Evolutionary conservation across 2,113 vertebrate species (phyloP), one percentile per base, ranked within the genome.

Genomic region (Bos indicus): DNA sequence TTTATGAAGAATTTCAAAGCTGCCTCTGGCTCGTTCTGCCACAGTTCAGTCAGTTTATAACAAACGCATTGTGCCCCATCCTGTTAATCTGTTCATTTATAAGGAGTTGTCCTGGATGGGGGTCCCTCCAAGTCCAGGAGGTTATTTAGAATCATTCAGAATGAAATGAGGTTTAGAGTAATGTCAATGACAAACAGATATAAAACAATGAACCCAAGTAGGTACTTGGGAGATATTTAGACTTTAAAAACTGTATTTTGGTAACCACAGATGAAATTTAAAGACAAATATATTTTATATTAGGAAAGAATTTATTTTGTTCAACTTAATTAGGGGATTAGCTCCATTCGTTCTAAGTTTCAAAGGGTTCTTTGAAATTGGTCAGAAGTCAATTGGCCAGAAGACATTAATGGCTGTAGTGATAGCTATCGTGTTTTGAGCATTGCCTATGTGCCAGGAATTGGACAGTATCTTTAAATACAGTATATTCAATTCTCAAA

Each of bases 291-390:
- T 43, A 87, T 62, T 96, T 96, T 64, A 52, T 85, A n/a, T 78
- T 91, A 95, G 57, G 40, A 90, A 80, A 94, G 10, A 59, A 83
- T 77, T 89, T 57, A 81, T 95, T 84, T 46, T 80, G 7, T 57
- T 88, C 40, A 92, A 95, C 25, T 81, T 91, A 60, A 82, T 84
- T 33, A 81, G 51, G 77, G 28, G 62, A 90, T 54, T 95, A 57
- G 52, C 43, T 94, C 84, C 51, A 60, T n/a, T 94, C 82, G 26
- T 91, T 91, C 57, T 92, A 30, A 52, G 48, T 84, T 94, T 84
- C 94, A 85, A 90, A 97, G 82, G 28, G 3, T 91, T 95, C 62
- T 94, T 95, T 93, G 46, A 94, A 90, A 93, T 17, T 83, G 60
- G 48, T 57, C 48, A 30, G 36, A 25, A 30, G 62, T 89, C 23